Evolutionary conservation across 2,113 vertebrate genomes (phyloP).

Genomic region (Symphodus melops): DNA sequence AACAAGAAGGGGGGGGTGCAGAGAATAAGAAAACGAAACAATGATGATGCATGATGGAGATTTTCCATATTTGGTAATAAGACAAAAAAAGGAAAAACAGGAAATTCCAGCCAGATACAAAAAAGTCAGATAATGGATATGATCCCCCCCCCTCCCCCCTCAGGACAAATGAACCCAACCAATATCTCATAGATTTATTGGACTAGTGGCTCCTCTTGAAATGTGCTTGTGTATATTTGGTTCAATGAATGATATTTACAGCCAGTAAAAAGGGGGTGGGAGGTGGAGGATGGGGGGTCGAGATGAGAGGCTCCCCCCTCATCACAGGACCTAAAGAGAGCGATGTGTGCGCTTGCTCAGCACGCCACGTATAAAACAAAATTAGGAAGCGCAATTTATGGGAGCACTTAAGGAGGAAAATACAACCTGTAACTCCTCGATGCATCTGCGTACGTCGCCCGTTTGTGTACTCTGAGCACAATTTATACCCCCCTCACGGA

Average conservation of each 20-base stretch:
- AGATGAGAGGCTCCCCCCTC: conserved; percentile 2
- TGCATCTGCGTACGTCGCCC: conserved; percentile 68
- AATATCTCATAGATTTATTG: conserved; percentile 5
- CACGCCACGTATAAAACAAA: conserved; percentile 61
- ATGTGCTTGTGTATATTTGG: conserved; percentile 36
- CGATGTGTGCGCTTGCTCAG: conserved; percentile 8
- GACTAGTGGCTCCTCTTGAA: conserved; percentile 22
- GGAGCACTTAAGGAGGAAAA: conserved; percentile 77
- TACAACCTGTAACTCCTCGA: conserved; percentile 68
- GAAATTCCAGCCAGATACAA: conserved; percentile 43
- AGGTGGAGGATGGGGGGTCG: background rate
- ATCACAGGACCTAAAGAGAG: conserved; percentile 44
- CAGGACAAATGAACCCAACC: conserved; percentile 26
- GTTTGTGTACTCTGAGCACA: conserved; percentile 58
- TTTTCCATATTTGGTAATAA: conserved; percentile 43
- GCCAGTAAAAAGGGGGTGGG: background rate
- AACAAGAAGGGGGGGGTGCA: conserved; percentile 26
- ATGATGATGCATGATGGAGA: conserved; percentile 10
- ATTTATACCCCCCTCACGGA: conserved; percentile 73
- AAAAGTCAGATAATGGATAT: conserved; percentile 21
- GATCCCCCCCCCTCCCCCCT: conserved; percentile 6
- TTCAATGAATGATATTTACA: conserved; percentile 52
- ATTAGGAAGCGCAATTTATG: conserved; percentile 76
- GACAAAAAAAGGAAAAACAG: background rate
- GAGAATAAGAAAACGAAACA: conserved; percentile 16